These are phyloP conservation scores for Ochotona curzoniae DNA, from an alignment of 2,113 vertebrate genomes.

Conservation along the genomic window DNA sequence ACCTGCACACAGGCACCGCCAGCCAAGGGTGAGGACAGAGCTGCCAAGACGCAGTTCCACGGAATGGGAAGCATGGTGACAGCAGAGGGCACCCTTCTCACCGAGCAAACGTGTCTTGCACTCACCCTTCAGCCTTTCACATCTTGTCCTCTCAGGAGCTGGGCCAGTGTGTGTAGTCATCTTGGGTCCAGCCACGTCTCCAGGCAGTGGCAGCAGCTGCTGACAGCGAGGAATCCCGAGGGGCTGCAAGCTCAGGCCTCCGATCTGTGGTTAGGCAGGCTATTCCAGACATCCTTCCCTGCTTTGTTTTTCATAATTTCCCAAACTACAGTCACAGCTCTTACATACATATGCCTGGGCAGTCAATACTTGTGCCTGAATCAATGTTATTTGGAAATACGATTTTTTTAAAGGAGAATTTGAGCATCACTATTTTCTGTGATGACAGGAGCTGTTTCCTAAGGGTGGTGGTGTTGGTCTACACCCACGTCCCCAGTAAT, in stretches of 20 bases:
- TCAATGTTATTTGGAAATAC: not conserved
- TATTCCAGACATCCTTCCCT: not conserved
- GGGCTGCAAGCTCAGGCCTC: not conserved
- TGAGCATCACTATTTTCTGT: rapidly evolving
- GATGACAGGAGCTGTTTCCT: no score
- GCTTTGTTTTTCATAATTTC: not conserved
- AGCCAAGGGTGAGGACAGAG: no score
- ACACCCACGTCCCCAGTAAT: rapidly evolving
- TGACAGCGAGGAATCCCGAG: not conserved
- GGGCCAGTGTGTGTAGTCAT: not conserved
- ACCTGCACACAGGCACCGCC: not conserved
- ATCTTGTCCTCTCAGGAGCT: not conserved
- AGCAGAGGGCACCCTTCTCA: not conserved
- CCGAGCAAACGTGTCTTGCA: no score
- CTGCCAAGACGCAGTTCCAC: not conserved
- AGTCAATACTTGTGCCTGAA: not conserved
- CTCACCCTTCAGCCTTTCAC: not conserved
- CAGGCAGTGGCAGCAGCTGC: no score
- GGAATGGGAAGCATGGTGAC: not conserved
- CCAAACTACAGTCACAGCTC: not conserved
- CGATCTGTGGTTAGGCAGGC: rapidly evolving
- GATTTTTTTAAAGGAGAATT: not conserved
- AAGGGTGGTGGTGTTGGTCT: not conserved
- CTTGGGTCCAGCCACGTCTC: not conserved
- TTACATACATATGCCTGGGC: not conserved